Percentiles rank a stretch among this genome's conserved stretches.
Conservation (phyloP, 2,797 vertebrate genomes). For the Acropternis orthonyx region DNA sequence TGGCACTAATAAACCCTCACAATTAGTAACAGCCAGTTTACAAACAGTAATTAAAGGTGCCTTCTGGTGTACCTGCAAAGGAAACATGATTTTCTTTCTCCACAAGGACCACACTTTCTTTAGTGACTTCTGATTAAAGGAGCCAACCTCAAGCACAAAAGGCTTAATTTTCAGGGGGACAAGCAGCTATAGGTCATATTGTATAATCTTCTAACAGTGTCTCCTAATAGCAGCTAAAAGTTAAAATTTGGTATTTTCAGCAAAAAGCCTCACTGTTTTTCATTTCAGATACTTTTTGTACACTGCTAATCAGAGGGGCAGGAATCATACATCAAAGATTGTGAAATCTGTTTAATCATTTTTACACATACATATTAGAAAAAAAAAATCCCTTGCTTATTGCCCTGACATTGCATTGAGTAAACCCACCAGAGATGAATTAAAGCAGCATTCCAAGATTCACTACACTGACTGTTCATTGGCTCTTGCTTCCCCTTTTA, state of each 20-base stretch:
- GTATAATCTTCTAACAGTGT: neutral
- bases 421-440: neutral
- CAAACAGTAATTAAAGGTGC: slow-evolving; percentile 44
- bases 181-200: neutral
- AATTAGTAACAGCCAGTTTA: neutral
- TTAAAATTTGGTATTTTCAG: neutral
- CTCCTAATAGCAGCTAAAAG: neutral
- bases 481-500: neutral
- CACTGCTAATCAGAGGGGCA: neutral
- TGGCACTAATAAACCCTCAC: slow-evolving; percentile 1
- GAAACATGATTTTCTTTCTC: neutral
- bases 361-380: neutral
- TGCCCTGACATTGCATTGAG: neutral
- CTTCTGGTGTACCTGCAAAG: slow-evolving; percentile 26
- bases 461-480: neutral
- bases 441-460: neutral
- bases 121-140: slow-evolving; percentile 22
- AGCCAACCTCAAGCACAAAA: neutral
- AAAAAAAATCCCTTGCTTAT: neutral
- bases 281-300: neutral
- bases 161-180: slow-evolving; percentile 6
- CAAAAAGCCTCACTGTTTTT: neutral
- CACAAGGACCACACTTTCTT: neutral
- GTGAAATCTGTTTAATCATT: neutral
- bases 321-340: neutral